Evolutionary conservation across 2,113 vertebrate genomes (phyloP).

Genomic region (Lethenteron reissneri): DNA sequence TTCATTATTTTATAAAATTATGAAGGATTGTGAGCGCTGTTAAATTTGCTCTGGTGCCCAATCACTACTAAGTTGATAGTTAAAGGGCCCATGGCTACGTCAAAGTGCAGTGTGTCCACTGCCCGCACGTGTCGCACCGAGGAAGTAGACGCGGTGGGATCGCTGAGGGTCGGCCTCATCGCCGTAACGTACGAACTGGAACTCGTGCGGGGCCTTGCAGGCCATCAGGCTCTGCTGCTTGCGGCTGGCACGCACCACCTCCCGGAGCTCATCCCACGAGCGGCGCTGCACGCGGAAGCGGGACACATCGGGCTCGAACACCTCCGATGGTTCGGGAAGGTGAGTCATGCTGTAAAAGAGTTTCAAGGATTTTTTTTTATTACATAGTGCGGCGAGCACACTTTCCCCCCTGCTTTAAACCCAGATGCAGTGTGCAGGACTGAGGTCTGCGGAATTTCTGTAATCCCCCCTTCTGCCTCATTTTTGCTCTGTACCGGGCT

Average conservation of each 20-base stretch:
- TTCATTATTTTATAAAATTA: neutral
- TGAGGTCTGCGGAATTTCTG: no score
- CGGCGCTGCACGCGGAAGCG: slow-evolving; percentile 68
- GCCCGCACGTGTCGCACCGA: slow-evolving; percentile 30
- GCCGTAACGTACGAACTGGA: slow-evolving; percentile 60
- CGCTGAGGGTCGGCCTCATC: slow-evolving; percentile 45
- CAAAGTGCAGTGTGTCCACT: neutral
- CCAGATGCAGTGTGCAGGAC: no score
- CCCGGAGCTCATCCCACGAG: slow-evolving; percentile 60
- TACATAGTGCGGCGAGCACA: no score
- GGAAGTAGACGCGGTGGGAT: slow-evolving; percentile 71
- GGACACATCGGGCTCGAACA: slow-evolving; percentile 12
- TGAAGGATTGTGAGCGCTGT: neutral
- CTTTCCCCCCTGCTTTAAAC: no score
- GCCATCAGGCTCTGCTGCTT: slow-evolving; percentile 60
- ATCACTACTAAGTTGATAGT: neutral
- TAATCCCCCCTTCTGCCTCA: no score
- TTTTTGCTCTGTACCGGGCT: no score
- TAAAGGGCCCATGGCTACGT: neutral
- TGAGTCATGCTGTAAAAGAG: no score
- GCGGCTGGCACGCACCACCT: slow-evolving; percentile 73
- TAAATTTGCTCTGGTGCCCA: neutral
- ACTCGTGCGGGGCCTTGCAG: slow-evolving; percentile 76
- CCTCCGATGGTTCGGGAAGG: no score
- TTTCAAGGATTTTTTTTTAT: no score